phyloP scores from a whole-genome alignment of 1,140 invertebrate species.

The Heliconius eleuchia region DNA sequence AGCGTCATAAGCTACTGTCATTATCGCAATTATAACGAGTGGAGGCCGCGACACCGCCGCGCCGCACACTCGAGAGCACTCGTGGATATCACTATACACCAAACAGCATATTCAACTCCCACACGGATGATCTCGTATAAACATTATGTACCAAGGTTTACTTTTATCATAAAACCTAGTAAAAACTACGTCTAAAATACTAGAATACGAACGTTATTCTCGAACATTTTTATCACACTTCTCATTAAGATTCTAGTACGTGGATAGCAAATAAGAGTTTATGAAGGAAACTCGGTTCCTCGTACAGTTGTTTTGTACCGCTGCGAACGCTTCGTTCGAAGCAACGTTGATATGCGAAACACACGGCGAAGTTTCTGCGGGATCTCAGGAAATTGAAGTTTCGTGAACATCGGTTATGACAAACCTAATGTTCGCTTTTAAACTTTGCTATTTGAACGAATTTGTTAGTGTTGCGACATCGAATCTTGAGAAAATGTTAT shows the following conservation, averaged over 20 bases:
- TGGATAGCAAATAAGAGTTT: conserved; percentile 49
- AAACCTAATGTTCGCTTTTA: conserved; percentile 39
- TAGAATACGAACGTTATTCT: conserved; percentile 37
- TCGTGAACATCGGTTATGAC: conserved; percentile 40
- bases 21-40: conserved; percentile 58
- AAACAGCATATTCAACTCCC: conserved; percentile 51
- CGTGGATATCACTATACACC: conserved; percentile 70
- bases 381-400: conserved; percentile 45
- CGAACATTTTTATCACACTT: conserved; percentile 45
- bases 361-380: conserved; percentile 42
- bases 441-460: conserved; percentile 22
- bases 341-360: conserved; percentile 47
- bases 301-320: conserved; percentile 43
- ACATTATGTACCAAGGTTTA: conserved; percentile 52
- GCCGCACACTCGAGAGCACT: conserved; percentile 55
- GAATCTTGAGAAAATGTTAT: not conserved
- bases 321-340: conserved; percentile 40
- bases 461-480: not conserved
- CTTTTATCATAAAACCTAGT: conserved; percentile 52
- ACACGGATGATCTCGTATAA: conserved; percentile 47
- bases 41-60: conserved; percentile 43
- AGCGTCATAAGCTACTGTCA: conserved; percentile 44
- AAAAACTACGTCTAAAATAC: conserved; percentile 45
- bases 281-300: conserved; percentile 44
- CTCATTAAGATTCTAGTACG: conserved; percentile 51